These are phyloP conservation scores for Drosophila tristis DNA, from an alignment of 1,140 invertebrate genomes.

Conservation along the genomic window DNA sequence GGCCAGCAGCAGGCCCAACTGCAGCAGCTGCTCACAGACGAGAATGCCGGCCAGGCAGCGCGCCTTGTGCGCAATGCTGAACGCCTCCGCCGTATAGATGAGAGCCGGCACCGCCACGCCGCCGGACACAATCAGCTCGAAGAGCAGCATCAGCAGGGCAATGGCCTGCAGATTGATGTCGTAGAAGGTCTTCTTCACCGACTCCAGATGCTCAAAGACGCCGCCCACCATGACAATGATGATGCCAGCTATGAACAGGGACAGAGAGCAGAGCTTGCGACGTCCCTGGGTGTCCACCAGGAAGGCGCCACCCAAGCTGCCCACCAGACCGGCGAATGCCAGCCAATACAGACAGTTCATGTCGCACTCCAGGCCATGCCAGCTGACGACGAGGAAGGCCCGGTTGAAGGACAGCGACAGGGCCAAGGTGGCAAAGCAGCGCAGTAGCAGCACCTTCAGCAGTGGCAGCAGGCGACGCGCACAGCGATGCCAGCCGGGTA, in stretches of 20 bases:
- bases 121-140: conserved; percentile 62
- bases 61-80: conserved; percentile 63
- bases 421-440: conserved; percentile 63
- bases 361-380: conserved; percentile 71
- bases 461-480: conserved; percentile 52
- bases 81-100: conserved; percentile 72
- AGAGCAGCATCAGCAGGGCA: conserved; percentile 68
- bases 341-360: conserved; percentile 77
- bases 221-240: conserved; percentile 74
- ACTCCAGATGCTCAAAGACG: conserved; percentile 69
- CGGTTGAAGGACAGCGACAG: conserved; percentile 74
- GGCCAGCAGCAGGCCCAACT: conserved; percentile 57
- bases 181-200: conserved; percentile 55
- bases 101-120: conserved; percentile 69
- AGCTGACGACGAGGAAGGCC: conserved; percentile 69
- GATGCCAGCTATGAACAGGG: conserved; percentile 65
- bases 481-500: conserved; percentile 6
- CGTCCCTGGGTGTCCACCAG: conserved; percentile 70
- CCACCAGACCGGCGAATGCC: conserved; percentile 63
- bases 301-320: conserved; percentile 62
- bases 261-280: conserved; percentile 64
- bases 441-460: conserved; percentile 66
- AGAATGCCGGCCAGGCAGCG: conserved; percentile 58
- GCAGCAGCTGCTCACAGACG: conserved; percentile 64
- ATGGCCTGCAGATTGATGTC: conserved; percentile 72